These are phyloP conservation scores for Trypoxylon attenuatum DNA, from an alignment of 2,888 invertebrate genomes.

Conservation along the genomic window DNA sequence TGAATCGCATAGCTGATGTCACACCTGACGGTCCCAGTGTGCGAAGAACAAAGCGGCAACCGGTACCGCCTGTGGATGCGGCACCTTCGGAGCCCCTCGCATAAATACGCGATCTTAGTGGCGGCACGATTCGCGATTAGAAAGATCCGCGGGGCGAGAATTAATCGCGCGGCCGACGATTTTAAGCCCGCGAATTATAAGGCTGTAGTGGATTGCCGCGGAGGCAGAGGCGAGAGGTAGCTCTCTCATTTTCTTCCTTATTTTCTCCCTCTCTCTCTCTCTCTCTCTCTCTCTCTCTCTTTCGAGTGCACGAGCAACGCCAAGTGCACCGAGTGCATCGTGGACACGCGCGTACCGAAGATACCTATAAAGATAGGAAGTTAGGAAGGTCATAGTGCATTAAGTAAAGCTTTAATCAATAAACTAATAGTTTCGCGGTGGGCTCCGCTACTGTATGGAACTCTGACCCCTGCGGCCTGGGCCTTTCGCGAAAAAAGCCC, in stretches of 20 bases:
- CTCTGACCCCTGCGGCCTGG: conserved; percentile 52
- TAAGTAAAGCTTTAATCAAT: conserved; percentile 53
- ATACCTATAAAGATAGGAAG: conserved; percentile 47
- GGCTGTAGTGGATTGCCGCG: conserved; percentile 23
- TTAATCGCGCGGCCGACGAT: conserved; percentile 21
- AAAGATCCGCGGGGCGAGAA: conserved; percentile 10
- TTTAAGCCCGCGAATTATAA: conserved; percentile 30
- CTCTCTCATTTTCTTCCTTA: no score
- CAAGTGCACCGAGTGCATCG: no score
- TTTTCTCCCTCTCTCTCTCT: no score
- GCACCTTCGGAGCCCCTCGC: no score
- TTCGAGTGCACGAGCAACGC: no score
- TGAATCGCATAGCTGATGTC: no score
- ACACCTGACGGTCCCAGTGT: no score
- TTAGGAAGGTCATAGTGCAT: conserved; percentile 43
- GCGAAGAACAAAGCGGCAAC: no score
- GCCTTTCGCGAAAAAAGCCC: conserved; percentile 29
- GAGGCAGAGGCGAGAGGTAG: background rate
- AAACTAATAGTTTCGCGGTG: conserved; percentile 50
- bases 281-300: no score
- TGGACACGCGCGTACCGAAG: conserved; percentile 21
- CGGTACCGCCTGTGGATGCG: no score
- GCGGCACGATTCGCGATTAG: conserved; percentile 2
- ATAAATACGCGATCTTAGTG: background rate
- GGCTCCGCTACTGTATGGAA: conserved; percentile 56